These are phyloP conservation scores for Falco concolor DNA, from an alignment of 2,797 vertebrate genomes.

Conservation along the genomic window DNA sequence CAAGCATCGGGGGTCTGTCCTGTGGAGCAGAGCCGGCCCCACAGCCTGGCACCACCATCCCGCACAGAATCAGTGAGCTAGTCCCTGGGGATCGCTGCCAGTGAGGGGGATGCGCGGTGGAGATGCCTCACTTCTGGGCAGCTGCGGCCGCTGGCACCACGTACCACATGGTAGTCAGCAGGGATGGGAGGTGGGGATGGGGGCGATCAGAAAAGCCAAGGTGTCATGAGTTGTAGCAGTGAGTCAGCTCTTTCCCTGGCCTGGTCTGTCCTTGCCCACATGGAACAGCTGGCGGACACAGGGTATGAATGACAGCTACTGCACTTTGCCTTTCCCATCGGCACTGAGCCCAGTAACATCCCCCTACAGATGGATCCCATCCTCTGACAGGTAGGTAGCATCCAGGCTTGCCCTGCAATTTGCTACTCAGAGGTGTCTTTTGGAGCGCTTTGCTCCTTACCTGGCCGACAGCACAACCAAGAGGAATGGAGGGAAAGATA, in stretches of 20 bases:
- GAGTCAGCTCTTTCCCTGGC: background rate
- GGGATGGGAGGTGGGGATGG: background rate
- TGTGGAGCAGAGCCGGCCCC: background rate
- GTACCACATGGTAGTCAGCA: background rate
- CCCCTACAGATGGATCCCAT: background rate
- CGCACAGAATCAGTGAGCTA: rapidly evolving
- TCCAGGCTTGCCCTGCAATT: background rate
- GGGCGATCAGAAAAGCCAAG: background rate
- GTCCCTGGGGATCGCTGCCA: background rate
- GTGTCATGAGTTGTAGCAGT: background rate
- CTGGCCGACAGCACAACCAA: background rate
- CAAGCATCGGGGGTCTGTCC: background rate
- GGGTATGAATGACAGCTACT: background rate
- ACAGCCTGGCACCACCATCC: background rate
- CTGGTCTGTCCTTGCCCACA: background rate
- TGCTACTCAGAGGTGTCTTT: background rate
- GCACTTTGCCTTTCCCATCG: background rate
- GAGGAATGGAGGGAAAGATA: background rate
- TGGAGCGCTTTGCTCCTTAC: background rate
- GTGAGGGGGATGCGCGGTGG: rapidly evolving
- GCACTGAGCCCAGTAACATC: background rate
- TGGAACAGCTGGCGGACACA: rapidly evolving
- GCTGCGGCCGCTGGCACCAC: rapidly evolving
- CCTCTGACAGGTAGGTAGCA: background rate
- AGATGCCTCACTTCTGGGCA: background rate